Percentiles rank a stretch among this genome's conserved stretches.
Conservation (phyloP, 2,888 invertebrate genomes). For the Argyresthia goedartella region DNA sequence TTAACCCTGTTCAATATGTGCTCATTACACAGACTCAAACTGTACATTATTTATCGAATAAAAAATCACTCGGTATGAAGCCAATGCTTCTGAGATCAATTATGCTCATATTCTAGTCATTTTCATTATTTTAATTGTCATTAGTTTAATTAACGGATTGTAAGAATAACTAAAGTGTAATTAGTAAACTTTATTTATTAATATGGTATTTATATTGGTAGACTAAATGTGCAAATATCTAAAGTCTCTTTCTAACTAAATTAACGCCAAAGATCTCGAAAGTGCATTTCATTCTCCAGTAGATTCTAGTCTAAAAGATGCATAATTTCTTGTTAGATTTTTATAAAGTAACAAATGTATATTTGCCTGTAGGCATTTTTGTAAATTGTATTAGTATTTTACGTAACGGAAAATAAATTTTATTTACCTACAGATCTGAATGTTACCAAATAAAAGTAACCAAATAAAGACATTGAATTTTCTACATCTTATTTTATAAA, state of each 20-base stretch:
- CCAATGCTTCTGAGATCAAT: too few species aligned
- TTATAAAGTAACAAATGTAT: neutral
- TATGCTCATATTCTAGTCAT: too few species aligned
- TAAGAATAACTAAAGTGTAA: too few species aligned
- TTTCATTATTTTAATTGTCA: neutral
- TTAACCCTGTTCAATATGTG: too few species aligned
- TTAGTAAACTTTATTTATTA: too few species aligned
- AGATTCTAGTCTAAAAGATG: neutral
- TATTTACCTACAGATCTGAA: neutral
- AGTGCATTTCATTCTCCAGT: slow-evolving; percentile 6
- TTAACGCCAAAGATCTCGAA: slow-evolving; percentile 6
- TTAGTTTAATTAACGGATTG: neutral
- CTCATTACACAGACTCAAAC: too few species aligned
- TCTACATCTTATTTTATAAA: too few species aligned
- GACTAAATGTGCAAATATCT: too few species aligned
- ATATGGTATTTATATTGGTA: too few species aligned
- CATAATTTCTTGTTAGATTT: neutral
- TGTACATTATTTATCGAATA: too few species aligned
- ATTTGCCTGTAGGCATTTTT: neutral
- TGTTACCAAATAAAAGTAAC: slow-evolving; percentile 1
- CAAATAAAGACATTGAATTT: slow-evolving; percentile 1
- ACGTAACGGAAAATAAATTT: too few species aligned
- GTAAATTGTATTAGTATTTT: neutral
- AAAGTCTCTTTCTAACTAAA: neutral
- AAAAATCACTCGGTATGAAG: too few species aligned